Percentiles rank a stretch among this genome's conserved stretches.
Evolutionary conservation across 2,888 invertebrate species (phyloP).

Genomic region (Morpho helenor): DNA sequence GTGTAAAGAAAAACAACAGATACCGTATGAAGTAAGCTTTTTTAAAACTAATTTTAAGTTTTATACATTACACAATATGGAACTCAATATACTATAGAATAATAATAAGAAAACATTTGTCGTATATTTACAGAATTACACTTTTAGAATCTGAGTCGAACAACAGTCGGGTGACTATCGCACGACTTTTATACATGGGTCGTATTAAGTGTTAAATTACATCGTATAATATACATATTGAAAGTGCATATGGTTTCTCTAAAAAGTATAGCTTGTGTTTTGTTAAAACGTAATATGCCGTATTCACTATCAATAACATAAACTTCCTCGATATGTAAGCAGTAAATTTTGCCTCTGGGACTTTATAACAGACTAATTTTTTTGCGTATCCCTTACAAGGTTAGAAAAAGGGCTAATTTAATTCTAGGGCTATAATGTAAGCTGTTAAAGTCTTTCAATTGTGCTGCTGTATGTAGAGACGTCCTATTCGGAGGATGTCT

Average conservation of each 20-base stretch:
- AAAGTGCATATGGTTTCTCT: too few species aligned
- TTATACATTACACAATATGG: constrained; percentile 64
- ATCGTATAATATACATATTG: too few species aligned
- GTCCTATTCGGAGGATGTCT: too few species aligned
- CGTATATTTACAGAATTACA: constrained; percentile 49
- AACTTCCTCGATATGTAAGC: background rate
- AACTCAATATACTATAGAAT: constrained; percentile 58
- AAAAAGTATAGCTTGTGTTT: too few species aligned
- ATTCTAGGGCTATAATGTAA: background rate
- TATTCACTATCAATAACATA: too few species aligned
- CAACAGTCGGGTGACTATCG: constrained; percentile 8
- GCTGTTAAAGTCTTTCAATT: constrained; percentile 22
- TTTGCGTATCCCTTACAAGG: constrained; percentile 52
- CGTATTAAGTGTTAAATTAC: too few species aligned
- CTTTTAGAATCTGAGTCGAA: constrained; percentile 10
- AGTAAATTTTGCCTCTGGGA: constrained; percentile 51
- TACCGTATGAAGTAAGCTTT: constrained; percentile 70
- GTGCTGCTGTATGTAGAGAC: too few species aligned
- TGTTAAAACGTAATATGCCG: too few species aligned
- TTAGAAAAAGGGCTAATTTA: background rate
- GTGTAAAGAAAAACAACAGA: constrained; percentile 49
- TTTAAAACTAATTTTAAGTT: constrained; percentile 64
- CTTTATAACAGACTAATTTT: constrained; percentile 43
- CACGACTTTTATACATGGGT: constrained; percentile 3
- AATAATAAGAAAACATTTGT: constrained; percentile 43